Evolutionary conservation across 2,113 vertebrate genomes (phyloP), one percentile per base, ranked within the genome.

Genomic region (human): DNA sequence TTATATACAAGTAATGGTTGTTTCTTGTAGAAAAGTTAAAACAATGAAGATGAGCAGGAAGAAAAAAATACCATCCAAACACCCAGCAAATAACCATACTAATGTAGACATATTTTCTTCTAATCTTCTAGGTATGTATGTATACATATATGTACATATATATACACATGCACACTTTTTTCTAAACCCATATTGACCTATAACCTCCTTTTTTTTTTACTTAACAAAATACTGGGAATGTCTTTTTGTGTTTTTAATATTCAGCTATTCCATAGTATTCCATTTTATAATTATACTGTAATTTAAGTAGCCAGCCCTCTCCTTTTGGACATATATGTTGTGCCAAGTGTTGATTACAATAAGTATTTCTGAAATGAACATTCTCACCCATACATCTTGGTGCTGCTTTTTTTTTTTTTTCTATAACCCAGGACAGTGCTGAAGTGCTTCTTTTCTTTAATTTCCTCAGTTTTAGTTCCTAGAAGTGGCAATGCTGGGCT

Each of bases 21-120:
- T 89, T 95, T 94, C 86, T 91, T 52, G 0, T 48, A 78, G 45
- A 92, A 97, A 89, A 64, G 32, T 50, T 72, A 94, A 55, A 79
- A 50, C 55, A 92, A 3, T 75, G 18, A 96, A 94, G 32, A 86
- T 88, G 48, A 96, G 18, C 61, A 82, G 57, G 59, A 90, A 11
- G 30, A 66, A 66, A 70, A 78, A 66, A 20, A 76, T n/a, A 32
- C 57, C 16, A 40, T 84, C 43, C 52, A 94, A 38, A 61, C 17
- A 30, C 13, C 18, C 48, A 64, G 32, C 38, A 76, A 84, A 76
- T 92, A 80, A 76, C 25, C 27, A 17, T 72, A 76, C 22, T 50
- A 87, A 84, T 30, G 8, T 45, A 88, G 75, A 80, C 16, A 55
- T 72, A 70, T 79, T 79, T 79, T 59, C 80, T 96, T 72, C 75